A percentile compares a stretch with the other conserved stretches of the same genome.
Conservation (phyloP, 2,888 invertebrate species). For the Eilema depressum region DNA sequence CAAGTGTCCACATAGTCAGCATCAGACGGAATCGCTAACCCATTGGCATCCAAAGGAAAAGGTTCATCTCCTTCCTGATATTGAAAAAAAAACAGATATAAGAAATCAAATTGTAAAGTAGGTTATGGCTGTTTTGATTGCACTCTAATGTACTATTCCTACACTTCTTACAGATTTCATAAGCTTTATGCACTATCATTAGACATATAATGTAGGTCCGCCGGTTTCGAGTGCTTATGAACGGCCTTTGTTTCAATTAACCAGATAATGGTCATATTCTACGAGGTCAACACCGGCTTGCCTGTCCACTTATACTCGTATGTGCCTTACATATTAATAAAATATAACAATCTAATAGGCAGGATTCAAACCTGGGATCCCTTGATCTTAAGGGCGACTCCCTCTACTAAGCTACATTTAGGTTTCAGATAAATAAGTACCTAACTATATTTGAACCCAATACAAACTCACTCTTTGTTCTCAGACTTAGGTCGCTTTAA, state of each 20-base stretch:
- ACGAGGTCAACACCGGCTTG: no score
- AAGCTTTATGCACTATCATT: no score
- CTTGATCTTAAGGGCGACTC: no score
- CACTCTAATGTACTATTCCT: neutral
- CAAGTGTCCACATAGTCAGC: conserved; percentile 90
- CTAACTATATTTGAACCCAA: neutral
- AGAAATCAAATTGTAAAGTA: neutral
- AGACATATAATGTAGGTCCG: no score
- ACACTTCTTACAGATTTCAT: no score
- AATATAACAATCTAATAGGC: no score
- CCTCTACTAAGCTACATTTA: neutral
- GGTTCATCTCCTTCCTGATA: conserved; percentile 87
- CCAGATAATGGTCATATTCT: no score
- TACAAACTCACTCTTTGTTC: conserved; percentile 2
- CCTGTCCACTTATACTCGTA: no score
- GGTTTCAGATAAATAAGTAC: neutral
- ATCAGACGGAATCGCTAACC: conserved; percentile 86
- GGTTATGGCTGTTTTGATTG: neutral
- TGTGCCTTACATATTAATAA: no score
- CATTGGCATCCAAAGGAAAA: conserved; percentile 86
- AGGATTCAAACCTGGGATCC: no score
- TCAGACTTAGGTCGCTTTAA: conserved; percentile 23
- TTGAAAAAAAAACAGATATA: conserved; percentile 23
- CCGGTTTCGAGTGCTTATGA: no score
- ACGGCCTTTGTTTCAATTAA: no score